Percentiles rank a stretch among this genome's conserved stretches.
Evolutionary conservation across 2,888 invertebrate genomes (phyloP).

Genomic region (Empis stercorea): DNA sequence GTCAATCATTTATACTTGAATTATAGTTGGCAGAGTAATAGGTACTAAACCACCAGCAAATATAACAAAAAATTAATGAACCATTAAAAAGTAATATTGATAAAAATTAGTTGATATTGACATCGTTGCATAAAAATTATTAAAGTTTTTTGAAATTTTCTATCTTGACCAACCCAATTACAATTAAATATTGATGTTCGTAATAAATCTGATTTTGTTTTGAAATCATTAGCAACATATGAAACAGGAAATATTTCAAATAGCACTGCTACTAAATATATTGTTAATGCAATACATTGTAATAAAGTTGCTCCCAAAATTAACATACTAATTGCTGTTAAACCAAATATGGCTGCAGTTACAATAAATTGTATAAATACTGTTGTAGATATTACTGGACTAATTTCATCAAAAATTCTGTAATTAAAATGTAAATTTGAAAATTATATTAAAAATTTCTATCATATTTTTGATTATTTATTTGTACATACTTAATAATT

Average conservation of each 20-base stretch:
- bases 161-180: neutral
- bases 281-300: slow-evolving; percentile 10
- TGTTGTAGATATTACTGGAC: slow-evolving; percentile 16
- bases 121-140: no score
- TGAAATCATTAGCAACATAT: slow-evolving; percentile 16
- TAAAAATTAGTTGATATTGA: neutral
- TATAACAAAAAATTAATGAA: no score
- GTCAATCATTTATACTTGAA: no score
- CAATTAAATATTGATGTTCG: neutral
- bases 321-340: slow-evolving; percentile 17
- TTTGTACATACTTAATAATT: neutral
- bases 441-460: neutral
- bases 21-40: no score
- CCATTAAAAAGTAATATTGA: neutral
- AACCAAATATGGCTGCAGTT: slow-evolving; percentile 14
- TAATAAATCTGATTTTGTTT: slow-evolving; percentile 15
- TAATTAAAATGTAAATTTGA: neutral
- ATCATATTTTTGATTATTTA: neutral
- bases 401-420: slow-evolving; percentile 10
- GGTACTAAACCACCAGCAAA: no score
- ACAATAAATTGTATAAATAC: slow-evolving; percentile 18
- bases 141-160: neutral
- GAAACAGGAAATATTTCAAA: slow-evolving; percentile 18
- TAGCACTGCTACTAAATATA: slow-evolving; percentile 14
- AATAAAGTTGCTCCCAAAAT: slow-evolving; percentile 15